A percentile compares a stretch with the other conserved stretches of the same genome.
Evolutionary conservation across 2,113 vertebrate genomes (phyloP).

Genomic region (Spea bombifrons): DNA sequence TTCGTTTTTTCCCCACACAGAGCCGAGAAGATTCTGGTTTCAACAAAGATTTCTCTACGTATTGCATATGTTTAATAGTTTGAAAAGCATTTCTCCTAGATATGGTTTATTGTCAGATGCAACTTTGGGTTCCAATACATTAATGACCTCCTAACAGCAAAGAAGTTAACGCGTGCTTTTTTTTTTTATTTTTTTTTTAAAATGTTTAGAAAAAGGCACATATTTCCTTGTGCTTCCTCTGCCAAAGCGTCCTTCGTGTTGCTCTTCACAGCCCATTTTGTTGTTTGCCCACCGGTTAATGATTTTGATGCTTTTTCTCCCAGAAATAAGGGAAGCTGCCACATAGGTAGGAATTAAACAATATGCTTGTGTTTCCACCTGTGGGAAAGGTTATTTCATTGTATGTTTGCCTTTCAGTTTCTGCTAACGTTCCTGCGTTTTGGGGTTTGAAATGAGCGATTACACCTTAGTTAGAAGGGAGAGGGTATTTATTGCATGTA

Average conservation of each 20-base stretch:
- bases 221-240: slow-evolving; percentile 25
- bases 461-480: slow-evolving; percentile 46
- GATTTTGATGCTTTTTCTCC: slow-evolving; percentile 5
- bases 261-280: slow-evolving; percentile 4
- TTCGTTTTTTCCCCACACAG: neutral
- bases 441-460: slow-evolving; percentile 57
- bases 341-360: neutral
- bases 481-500: slow-evolving; percentile 70
- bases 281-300: neutral
- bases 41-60: neutral
- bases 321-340: neutral
- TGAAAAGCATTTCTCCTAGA: too few relatives aligned
- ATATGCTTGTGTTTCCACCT: slow-evolving; percentile 36
- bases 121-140: slow-evolving; percentile 10
- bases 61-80: too few relatives aligned
- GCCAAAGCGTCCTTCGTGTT: slow-evolving; percentile 40
- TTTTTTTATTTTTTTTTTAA: neutral
- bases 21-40: neutral
- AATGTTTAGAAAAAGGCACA: slow-evolving; percentile 6
- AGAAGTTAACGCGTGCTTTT: neutral
- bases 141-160: neutral
- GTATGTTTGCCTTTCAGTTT: neutral
- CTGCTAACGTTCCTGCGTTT: slow-evolving; percentile 34
- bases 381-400: neutral
- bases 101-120: too few relatives aligned